Conservation (phyloP, 2,888 invertebrate genomes). For the Aspidapion aeneum region DNA sequence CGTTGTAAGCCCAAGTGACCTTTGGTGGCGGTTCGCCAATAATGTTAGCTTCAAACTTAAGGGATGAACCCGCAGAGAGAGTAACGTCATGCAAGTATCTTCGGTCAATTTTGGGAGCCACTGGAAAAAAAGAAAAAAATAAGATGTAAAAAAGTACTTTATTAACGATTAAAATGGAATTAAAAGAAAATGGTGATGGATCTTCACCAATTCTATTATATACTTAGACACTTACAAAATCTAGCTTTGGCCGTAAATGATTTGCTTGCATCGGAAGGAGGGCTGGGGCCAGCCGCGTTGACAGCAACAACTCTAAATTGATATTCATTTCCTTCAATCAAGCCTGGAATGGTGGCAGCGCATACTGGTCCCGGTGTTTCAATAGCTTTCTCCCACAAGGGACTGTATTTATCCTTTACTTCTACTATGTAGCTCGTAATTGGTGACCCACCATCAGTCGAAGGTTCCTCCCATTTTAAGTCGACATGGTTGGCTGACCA, state of each 20-base stretch:
- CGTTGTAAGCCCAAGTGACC: slow-evolving; percentile 88
- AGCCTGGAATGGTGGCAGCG: slow-evolving; percentile 78
- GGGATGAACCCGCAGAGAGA: slow-evolving; percentile 85
- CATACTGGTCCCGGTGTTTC: slow-evolving; percentile 75
- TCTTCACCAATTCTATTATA: no score
- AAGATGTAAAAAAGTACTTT: no score
- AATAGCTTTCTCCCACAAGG: slow-evolving; percentile 89
- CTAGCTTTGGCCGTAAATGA: slow-evolving; percentile 83
- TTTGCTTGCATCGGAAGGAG: slow-evolving; percentile 86
- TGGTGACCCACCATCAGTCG: slow-evolving; percentile 90
- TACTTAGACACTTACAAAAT: slow-evolving; percentile 67
- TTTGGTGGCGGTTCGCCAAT: slow-evolving; percentile 95
- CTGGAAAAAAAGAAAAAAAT: slow-evolving; percentile 46
- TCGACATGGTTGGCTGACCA: slow-evolving; percentile 93
- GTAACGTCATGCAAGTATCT: slow-evolving; percentile 87
- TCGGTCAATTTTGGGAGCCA: slow-evolving; percentile 95
- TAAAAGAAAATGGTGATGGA: no score
- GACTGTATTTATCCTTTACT: slow-evolving; percentile 89
- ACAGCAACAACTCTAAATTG: slow-evolving; percentile 95
- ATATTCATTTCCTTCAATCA: slow-evolving; percentile 95
- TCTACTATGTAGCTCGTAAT: slow-evolving; percentile 91
- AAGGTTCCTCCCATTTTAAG: slow-evolving; percentile 85
- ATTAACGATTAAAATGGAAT: neutral
- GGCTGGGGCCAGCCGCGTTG: slow-evolving; percentile 93
- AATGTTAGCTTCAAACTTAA: slow-evolving; percentile 91